Conservation (phyloP, 2,113 vertebrate species). For the Ascaphus truei region DNA sequence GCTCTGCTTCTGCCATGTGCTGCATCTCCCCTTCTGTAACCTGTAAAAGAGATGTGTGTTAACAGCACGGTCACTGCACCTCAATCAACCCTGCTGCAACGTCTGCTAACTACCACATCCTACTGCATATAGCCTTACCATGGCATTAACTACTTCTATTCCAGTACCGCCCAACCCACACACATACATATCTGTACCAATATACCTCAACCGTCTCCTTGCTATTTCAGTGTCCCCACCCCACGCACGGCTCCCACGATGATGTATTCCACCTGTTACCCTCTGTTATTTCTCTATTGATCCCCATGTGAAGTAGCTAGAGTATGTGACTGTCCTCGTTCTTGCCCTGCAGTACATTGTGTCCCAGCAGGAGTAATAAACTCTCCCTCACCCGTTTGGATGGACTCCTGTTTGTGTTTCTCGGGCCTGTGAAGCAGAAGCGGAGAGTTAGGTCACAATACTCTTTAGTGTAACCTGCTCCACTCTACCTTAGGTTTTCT, state of each 20-base stretch:
- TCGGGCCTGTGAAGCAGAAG: not conserved
- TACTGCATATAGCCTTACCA: not conserved
- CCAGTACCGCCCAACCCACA: not conserved
- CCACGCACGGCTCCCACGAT: not conserved
- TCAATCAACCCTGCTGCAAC: no score
- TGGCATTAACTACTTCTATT: not conserved
- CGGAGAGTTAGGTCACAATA: no score
- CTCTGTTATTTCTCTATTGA: no score
- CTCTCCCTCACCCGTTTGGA: constrained; percentile 2
- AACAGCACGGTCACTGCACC: not conserved
- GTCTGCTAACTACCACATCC: no score
- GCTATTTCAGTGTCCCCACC: no score
- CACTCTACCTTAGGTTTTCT: no score
- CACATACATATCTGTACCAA: not conserved
- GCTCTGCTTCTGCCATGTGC: constrained; percentile 39
- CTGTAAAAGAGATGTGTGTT: constrained; percentile 40
- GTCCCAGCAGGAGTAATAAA: no score
- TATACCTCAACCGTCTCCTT: not conserved
- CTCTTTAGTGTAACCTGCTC: no score
- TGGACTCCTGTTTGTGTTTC: not conserved
- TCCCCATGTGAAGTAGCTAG: no score
- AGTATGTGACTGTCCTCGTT: no score
- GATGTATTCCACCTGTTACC: not conserved
- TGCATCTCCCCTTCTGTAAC: constrained; percentile 55
- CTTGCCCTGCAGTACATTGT: no score